phyloP scores from a whole-genome alignment of 1,140 invertebrate genomes.

The Sycobia sp. region DNA sequence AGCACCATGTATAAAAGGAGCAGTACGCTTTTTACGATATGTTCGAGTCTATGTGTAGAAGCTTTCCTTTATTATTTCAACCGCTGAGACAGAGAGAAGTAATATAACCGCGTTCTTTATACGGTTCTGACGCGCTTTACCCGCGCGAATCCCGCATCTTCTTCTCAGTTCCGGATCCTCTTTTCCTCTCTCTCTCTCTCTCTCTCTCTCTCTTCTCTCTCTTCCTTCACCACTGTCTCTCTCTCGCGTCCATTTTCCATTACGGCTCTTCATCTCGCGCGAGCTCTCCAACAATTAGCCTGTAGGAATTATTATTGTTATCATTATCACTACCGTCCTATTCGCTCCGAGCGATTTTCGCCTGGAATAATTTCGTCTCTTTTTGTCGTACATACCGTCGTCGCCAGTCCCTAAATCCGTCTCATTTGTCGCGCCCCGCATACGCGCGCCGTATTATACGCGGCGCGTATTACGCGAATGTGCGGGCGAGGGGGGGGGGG shows the following conservation, averaged over 20 bases:
- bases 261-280: neutral
- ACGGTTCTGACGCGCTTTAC: conserved; percentile 25
- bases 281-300: conserved; percentile 31
- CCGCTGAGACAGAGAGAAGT: conserved; percentile 6
- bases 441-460: no score
- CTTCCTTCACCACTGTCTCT: neutral
- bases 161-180: conserved; percentile 4
- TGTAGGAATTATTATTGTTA: conserved; percentile 20
- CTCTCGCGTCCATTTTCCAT: neutral
- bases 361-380: conserved; percentile 7
- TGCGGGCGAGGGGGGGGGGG: no score
- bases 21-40: conserved; percentile 34
- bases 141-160: conserved; percentile 2
- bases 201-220: neutral
- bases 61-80: conserved; percentile 32
- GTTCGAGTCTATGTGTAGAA: conserved; percentile 26
- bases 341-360: conserved; percentile 20
- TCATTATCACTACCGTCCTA: no score
- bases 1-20: conserved; percentile 24
- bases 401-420: conserved; percentile 7
- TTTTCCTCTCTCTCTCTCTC: neutral
- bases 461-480: no score
- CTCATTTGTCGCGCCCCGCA: conserved; percentile 19
- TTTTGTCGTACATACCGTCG: conserved; percentile 3
- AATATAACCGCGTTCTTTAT: conserved; percentile 35